Evolutionary conservation across 1,140 invertebrate genomes (phyloP).

Genomic region (Drosophila lacertosa): DNA sequence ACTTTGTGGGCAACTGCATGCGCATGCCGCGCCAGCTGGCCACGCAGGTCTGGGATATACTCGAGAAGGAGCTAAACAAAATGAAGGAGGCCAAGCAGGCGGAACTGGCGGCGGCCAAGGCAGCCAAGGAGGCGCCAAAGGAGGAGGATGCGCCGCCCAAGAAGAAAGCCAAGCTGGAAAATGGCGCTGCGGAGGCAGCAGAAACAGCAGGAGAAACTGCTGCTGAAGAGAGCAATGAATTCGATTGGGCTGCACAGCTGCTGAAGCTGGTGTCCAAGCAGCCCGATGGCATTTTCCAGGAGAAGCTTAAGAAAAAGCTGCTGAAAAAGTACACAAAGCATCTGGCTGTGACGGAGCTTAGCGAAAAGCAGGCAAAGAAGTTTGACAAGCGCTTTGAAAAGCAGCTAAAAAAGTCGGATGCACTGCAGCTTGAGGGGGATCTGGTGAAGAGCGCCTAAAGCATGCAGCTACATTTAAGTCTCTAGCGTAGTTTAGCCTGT

Average conservation of each 20-base stretch:
- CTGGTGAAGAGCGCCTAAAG: conserved; percentile 55
- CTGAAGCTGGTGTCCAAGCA: conserved; percentile 61
- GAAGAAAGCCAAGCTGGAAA: conserved; percentile 70
- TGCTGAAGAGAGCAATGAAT: conserved; percentile 45
- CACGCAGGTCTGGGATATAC: conserved; percentile 88
- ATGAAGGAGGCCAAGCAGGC: conserved; percentile 83
- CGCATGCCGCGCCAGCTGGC: conserved; percentile 86
- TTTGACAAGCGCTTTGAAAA: conserved; percentile 77
- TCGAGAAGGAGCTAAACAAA: conserved; percentile 88
- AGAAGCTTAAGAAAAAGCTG: conserved; percentile 85
- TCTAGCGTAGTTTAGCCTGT: conserved; percentile 38
- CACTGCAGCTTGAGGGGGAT: conserved; percentile 60
- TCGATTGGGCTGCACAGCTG: conserved; percentile 57
- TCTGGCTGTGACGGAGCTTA: conserved; percentile 50
- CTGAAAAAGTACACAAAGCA: conserved; percentile 85
- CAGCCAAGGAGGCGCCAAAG: conserved; percentile 46
- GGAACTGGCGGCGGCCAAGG: conserved; percentile 54
- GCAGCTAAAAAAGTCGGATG: conserved; percentile 61
- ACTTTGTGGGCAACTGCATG: conserved; percentile 88
- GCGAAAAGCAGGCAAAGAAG: conserved; percentile 72
- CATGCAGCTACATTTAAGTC: conserved; percentile 1
- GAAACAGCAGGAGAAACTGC: background rate
- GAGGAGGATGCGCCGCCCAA: conserved; percentile 53
- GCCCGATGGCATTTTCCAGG: conserved; percentile 67
- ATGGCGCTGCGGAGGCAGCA: conserved; percentile 53